Percentiles rank a stretch among this genome's conserved stretches.
These are phyloP conservation scores for Catharus ustulatus DNA, from an alignment of 2,797 vertebrate genomes.

Conservation along the genomic window DNA sequence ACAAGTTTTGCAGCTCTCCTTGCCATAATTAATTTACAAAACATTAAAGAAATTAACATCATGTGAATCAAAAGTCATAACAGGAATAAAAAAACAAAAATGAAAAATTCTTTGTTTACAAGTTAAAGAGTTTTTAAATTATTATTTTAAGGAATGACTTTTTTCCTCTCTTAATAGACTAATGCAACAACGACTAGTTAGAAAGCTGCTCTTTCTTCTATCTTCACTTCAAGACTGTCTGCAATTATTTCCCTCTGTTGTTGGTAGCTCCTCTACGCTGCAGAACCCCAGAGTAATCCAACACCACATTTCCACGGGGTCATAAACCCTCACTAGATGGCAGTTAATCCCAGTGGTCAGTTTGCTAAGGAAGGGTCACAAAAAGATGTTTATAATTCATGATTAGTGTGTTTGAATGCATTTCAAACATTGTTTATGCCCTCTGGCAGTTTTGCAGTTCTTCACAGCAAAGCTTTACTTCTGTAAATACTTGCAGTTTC, in stretches of 20 bases:
- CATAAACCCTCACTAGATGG: constrained; percentile 19
- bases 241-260: constrained; percentile 8
- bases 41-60: constrained; percentile 54
- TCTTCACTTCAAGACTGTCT: neutral
- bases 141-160: neutral
- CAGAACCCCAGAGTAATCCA: neutral
- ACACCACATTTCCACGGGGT: neutral
- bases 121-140: neutral
- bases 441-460: constrained; percentile 23
- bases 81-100: neutral
- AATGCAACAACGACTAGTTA: neutral
- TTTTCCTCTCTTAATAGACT: neutral
- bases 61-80: neutral
- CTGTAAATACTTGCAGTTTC: neutral
- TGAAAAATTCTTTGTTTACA: neutral
- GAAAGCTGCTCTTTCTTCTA: neutral
- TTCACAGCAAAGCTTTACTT: neutral
- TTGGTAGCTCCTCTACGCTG: neutral
- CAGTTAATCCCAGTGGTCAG: constrained; percentile 19
- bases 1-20: constrained; percentile 32
- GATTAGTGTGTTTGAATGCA: neutral
- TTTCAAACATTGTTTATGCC: constrained; percentile 48
- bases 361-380: constrained; percentile 24
- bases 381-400: constrained; percentile 38
- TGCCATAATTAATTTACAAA: constrained; percentile 63